These are phyloP conservation scores for Harpagifer antarcticus DNA, from an alignment of 2,797 vertebrate genomes.

Conservation along the genomic window DNA sequence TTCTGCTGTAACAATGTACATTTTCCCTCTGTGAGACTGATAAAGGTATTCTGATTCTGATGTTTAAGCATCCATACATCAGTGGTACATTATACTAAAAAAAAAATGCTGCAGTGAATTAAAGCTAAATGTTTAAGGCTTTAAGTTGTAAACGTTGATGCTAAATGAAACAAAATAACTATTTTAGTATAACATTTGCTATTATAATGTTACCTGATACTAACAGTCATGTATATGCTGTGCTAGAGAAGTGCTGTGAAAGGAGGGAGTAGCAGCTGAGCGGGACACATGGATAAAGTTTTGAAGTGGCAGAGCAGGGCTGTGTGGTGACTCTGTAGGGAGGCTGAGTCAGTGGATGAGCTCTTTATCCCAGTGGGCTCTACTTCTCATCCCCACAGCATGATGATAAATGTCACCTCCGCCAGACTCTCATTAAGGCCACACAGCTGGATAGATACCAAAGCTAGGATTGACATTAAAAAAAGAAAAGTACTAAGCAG, in stretches of 20 bases:
- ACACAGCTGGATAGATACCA: slow-evolving; percentile 51
- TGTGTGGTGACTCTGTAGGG: slow-evolving; percentile 19
- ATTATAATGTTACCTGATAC: background rate
- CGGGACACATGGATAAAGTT: slow-evolving; percentile 26
- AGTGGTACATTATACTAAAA: background rate
- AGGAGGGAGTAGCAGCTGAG: background rate
- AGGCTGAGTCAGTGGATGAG: slow-evolving; percentile 58
- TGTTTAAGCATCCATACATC: background rate
- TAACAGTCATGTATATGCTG: background rate
- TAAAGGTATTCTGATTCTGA: too few relatives aligned
- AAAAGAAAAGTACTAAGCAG: background rate
- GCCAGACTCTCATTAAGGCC: slow-evolving; percentile 64
- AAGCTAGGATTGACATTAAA: slow-evolving; percentile 50
- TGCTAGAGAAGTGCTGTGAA: background rate
- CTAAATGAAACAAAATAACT: background rate
- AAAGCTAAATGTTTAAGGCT: background rate
- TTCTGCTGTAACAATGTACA: too few relatives aligned
- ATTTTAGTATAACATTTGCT: background rate
- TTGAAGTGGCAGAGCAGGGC: slow-evolving; percentile 35
- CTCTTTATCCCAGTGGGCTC: slow-evolving; percentile 65
- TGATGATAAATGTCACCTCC: slow-evolving; percentile 78
- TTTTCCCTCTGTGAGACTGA: too few relatives aligned
- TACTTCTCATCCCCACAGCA: slow-evolving; percentile 53
- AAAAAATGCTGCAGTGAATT: background rate
- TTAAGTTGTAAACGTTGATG: background rate